These are phyloP conservation scores for Oncorhynchus keta DNA, from an alignment of 2,113 vertebrate genomes.

Conservation along the genomic window DNA sequence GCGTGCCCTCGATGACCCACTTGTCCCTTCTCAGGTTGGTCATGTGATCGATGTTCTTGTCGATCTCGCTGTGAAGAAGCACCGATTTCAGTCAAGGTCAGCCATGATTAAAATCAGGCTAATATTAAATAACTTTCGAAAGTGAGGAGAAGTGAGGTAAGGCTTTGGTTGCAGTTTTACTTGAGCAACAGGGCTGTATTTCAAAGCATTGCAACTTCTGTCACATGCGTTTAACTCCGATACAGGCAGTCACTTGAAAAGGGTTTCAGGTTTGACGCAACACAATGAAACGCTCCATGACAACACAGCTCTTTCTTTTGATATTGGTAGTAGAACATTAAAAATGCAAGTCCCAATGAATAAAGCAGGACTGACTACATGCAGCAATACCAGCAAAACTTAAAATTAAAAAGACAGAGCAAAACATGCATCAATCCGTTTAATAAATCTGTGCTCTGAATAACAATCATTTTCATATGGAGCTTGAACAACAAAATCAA, in stretches of 20 bases:
- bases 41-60: slow-evolving; percentile 96
- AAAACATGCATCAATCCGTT: too few species aligned
- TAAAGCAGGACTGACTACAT: slow-evolving; percentile 40
- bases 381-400: neutral
- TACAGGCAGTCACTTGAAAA: slow-evolving; percentile 37
- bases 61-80: slow-evolving; percentile 86
- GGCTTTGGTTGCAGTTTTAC: neutral
- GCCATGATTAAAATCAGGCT: neutral
- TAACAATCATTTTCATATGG: too few species aligned
- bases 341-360: slow-evolving; percentile 39
- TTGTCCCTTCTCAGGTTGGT: slow-evolving; percentile 95
- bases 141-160: too few species aligned
- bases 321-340: slow-evolving; percentile 29
- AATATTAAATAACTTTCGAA: neutral
- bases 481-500: too few species aligned
- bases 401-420: neutral
- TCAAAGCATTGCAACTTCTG: slow-evolving; percentile 30
- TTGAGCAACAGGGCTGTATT: slow-evolving; percentile 25
- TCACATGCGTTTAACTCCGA: neutral
- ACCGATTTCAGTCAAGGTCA: neutral
- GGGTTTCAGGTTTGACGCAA: slow-evolving; percentile 51
- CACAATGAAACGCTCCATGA: slow-evolving; percentile 47
- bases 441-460: neutral
- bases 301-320: slow-evolving; percentile 15
- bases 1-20: slow-evolving; percentile 91